phyloP scores from a whole-genome alignment of 2,888 invertebrate genomes.

The Caenorhabditis japonica region DNA sequence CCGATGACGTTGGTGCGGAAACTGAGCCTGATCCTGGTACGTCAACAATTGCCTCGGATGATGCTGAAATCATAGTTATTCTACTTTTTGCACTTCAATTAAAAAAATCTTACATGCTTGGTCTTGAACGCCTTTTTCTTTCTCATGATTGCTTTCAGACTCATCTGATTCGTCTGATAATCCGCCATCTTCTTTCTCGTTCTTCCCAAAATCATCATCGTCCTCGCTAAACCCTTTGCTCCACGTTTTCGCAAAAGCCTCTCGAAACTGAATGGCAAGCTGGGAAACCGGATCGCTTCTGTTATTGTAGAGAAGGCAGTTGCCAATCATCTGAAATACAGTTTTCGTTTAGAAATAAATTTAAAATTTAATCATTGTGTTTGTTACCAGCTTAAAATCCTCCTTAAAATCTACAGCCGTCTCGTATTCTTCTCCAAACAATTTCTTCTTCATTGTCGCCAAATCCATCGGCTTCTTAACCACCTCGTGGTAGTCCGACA shows the following conservation, averaged over 20 bases:
- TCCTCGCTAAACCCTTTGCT: constrained; percentile 19
- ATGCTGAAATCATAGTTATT: background rate
- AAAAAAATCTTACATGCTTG: background rate
- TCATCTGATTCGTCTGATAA: constrained; percentile 3
- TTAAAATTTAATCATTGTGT: background rate
- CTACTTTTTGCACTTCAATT: too few relatives aligned
- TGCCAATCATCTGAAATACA: constrained; percentile 83
- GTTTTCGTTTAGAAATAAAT: background rate
- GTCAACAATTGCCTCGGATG: background rate
- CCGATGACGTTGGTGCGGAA: constrained; percentile 1
- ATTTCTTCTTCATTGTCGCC: constrained; percentile 94
- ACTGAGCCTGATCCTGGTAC: background rate
- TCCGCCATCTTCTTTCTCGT: constrained; percentile 3
- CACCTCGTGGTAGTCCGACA: constrained; percentile 96
- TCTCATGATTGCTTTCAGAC: too few relatives aligned
- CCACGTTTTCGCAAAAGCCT: constrained; percentile 20
- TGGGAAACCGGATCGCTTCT: constrained; percentile 56
- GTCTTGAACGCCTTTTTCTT: background rate
- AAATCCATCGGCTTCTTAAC: constrained; percentile 99
- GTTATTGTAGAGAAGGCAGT: constrained; percentile 73
- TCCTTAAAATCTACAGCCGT: constrained; percentile 88
- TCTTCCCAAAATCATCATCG: constrained; percentile 2
- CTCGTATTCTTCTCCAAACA: constrained; percentile 87
- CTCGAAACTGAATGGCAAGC: constrained; percentile 20
- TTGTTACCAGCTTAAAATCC: constrained; percentile 81